Evolutionary conservation across 2,888 invertebrate genomes (phyloP), one percentile per base, ranked within the genome.

Genomic region (Phania funesta): DNA sequence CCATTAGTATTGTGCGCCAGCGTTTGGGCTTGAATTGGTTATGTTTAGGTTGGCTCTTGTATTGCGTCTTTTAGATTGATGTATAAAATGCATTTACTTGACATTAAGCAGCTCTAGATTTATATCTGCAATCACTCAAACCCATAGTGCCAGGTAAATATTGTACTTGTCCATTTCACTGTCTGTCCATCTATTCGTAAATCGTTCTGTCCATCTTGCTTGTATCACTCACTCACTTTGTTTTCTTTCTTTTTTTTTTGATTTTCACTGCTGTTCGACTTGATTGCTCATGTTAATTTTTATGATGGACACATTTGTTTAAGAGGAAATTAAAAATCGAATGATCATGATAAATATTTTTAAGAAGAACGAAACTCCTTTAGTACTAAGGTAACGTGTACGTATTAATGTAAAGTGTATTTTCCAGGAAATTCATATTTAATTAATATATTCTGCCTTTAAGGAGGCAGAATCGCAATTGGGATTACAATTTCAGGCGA

Each of bases 81-180:
- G 84, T 77, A 79, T 83, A 56, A 83, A 83, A 84, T 84, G 84
- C 80, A 81, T 76, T 64, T 80, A 77, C 68, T 84, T 84, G 84
- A 84, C 84, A 84, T 82, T 84, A 84, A 84, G 84, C 84, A 84
- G 84, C 84, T 84, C 84, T 79, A 84, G 84, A 84, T 84, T 84
- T 80, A 84, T 84, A 84, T 84, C 84, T 81, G 76, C 64, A 82
- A 84, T 84, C 83, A 84, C 74, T 84, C 84, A 83, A 76, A 77
- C 67, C 77, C 65, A 56, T 64, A 83, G 76, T 75, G 62, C 79
- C 83, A 83, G 83, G 73, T 82, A 74, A 70, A 74, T 74, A 44
- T 77, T 56, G 38, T 67, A 58, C 48, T 29, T 75, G 75, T 56
- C 56, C 73, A 44, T 73, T 73, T 74, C 35, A 32, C 35, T 76